A percentile compares a stretch with the other conserved stretches of the same genome.
Conservation (phyloP, 2,888 invertebrate species). For the Callimorpha dominula region DNA sequence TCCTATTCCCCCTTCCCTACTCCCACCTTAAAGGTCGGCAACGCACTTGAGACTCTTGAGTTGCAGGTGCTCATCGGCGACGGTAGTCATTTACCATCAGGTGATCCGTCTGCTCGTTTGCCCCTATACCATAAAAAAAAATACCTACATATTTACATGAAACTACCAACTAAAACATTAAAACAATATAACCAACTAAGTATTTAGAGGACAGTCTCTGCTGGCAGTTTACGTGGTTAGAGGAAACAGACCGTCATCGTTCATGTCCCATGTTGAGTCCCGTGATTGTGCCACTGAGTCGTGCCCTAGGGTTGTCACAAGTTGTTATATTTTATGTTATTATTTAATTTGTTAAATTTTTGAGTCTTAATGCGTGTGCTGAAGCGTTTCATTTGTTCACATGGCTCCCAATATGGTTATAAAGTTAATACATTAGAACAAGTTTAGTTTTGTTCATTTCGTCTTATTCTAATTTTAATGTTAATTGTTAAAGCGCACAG, state of each 20-base stretch:
- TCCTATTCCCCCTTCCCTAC: too few species aligned
- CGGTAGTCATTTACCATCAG: too few species aligned
- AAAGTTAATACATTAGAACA: background rate
- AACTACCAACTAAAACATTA: background rate
- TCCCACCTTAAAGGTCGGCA: too few species aligned
- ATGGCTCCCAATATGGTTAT: background rate
- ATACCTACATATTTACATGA: too few species aligned
- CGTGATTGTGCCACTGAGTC: conserved; percentile 43
- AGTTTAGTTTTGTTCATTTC: background rate
- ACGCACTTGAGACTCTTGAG: too few species aligned
- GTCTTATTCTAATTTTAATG: too few species aligned
- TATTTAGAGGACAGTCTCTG: background rate
- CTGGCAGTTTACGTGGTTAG: conserved; percentile 39
- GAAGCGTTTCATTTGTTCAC: background rate
- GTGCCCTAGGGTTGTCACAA: conserved; percentile 31
- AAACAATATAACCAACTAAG: background rate
- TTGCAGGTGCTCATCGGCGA: too few species aligned
- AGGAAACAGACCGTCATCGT: conserved; percentile 54
- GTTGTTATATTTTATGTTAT: conserved; percentile 6
- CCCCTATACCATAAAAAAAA: too few species aligned
- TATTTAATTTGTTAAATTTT: background rate
- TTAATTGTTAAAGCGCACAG: too few species aligned
- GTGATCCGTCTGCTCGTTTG: too few species aligned
- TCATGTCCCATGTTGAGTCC: conserved; percentile 55
- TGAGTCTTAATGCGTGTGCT: background rate